A percentile compares a stretch with the other conserved stretches of the same genome.
These are phyloP conservation scores for Chaetoderma sp. DNA, from an alignment of 2,888 invertebrate genomes.

Conservation along the genomic window DNA sequence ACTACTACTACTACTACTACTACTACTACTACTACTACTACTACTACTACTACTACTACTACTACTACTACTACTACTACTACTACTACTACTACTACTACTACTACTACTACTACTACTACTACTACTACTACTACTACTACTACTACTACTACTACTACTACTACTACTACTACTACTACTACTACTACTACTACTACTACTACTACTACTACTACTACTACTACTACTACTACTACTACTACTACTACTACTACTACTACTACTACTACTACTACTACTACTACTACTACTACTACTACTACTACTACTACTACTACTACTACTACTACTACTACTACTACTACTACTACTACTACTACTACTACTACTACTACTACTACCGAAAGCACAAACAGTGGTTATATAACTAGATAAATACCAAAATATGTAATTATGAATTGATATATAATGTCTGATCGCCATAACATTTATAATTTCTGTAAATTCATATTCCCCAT, in stretches of 20 bases:
- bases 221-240: slow-evolving; percentile 3
- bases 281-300: slow-evolving; percentile 9
- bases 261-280: slow-evolving; percentile 7
- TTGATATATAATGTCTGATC: no score
- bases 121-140: neutral
- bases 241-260: slow-evolving; percentile 6
- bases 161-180: neutral
- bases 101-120: neutral
- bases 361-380: no score
- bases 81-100: slow-evolving; percentile 9
- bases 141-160: neutral
- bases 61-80: slow-evolving; percentile 11
- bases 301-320: slow-evolving; percentile 10
- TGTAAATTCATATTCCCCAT: no score
- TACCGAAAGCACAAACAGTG: no score
- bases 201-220: slow-evolving; percentile 10
- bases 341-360: slow-evolving; percentile 9
- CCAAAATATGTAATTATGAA: no score
- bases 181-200: slow-evolving; percentile 4
- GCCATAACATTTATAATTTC: no score
- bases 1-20: slow-evolving; percentile 23
- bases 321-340: slow-evolving; percentile 9
- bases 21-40: slow-evolving; percentile 44
- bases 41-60: slow-evolving; percentile 24
- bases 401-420: no score